phyloP scores from a whole-genome alignment of 2,113 vertebrate species.

The Tyto alba region DNA sequence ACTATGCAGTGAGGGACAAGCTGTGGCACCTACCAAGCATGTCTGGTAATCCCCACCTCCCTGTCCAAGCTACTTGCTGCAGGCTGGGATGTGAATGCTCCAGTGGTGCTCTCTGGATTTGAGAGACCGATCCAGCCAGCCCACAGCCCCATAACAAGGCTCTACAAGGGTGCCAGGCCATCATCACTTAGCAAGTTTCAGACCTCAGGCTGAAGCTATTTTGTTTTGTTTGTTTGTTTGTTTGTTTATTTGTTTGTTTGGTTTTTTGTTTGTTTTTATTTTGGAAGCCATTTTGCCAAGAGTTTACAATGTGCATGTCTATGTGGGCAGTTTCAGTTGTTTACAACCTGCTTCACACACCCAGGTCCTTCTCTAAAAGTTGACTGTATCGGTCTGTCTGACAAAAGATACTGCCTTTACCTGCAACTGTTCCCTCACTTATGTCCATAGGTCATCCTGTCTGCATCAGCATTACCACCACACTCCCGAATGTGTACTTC shows the following conservation, averaged over 20 bases:
- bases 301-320: background rate
- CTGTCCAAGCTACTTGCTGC: background rate
- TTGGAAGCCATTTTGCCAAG: background rate
- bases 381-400: background rate
- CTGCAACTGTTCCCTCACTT: background rate
- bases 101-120: background rate
- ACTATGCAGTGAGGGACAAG: fast-evolving
- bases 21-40: background rate
- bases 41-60: background rate
- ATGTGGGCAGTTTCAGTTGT: background rate
- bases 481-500: background rate
- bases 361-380: background rate
- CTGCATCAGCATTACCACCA: background rate
- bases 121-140: background rate
- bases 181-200: background rate
- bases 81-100: background rate
- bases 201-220: background rate
- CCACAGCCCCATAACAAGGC: fast-evolving
- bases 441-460: background rate
- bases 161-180: background rate
- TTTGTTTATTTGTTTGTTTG: too few relatives aligned
- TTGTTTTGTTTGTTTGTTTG: too few relatives aligned
- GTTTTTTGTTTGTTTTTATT: background rate
- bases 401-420: background rate
- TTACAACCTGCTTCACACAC: background rate